Evolutionary conservation across 2,113 vertebrate species (phyloP), one percentile per base, ranked within the genome.

Genomic region (Cheirogaleus medius): DNA sequence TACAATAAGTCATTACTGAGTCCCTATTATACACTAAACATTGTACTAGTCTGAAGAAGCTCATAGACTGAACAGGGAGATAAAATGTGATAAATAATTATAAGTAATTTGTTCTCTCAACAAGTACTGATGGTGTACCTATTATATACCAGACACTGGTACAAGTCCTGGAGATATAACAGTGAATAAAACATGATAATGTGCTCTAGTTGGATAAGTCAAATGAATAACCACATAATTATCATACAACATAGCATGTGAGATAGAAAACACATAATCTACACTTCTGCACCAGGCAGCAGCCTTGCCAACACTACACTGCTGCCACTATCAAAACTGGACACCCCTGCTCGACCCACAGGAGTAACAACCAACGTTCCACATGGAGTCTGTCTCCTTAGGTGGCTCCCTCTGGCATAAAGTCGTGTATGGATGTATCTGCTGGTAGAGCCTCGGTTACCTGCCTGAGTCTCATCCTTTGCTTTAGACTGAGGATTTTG

Each of bases 181-280:
- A 77, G 44, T 87, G 68, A 77, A 77, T 87, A 93, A 83, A 83
- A 77, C 11, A 82, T 39, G 29, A 37, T 54, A 64, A 95, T 44
- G 2, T 56, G 11, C 25, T 13, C 44, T 39, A 84, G 42, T 32
- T 84, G 56, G 25, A 27, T 82, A 83, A 34, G 25, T 71, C 5
- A 52, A 77, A 68, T 66, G 34, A 74, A 91, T 29, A 87, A 44
- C 37, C 25, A 69, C 14, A 47, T 83, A 69, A 69, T 83, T 90
- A 90, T 13, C 52, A 77, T 63, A 54, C 7, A 77, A 39, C 15
- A 2, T 12, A 81, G 47, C 42, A 74, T 25, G 8, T 87, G 54
- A 76, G 29, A 37, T n/a, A 52, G 14, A 58, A 93, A 74, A 93
- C 80, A 15, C 29, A 81, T 39, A 60, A 27, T 60, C 56, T 25